Conservation (phyloP, 2,797 vertebrate genomes). For the Gallinago nigripennis region DNA sequence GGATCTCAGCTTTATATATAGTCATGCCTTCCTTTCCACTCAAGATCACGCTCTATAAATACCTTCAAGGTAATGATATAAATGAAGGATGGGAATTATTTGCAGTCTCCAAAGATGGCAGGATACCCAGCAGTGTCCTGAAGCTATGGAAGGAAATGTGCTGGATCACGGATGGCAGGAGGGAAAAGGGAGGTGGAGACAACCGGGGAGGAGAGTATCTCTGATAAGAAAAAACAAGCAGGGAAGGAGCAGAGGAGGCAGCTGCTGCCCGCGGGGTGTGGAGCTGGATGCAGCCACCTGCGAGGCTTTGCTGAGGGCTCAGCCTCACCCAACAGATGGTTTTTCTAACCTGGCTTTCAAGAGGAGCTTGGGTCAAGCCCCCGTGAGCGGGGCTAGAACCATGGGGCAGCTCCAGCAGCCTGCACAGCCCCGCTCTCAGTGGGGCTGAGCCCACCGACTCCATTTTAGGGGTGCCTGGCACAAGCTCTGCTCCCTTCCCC, state of each 20-base stretch:
- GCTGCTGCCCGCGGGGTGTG: accelerated
- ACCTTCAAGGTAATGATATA: conserved; percentile 69
- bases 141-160: conserved; percentile 66
- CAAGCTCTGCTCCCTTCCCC: background rate
- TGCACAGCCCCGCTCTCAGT: accelerated
- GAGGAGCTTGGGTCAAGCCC: accelerated
- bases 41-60: conserved; percentile 65
- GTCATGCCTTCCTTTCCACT: conserved; percentile 43
- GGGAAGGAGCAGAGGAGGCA: background rate
- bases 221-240: background rate
- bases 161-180: conserved; percentile 2
- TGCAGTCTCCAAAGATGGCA: conserved; percentile 69
- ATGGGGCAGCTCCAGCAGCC: background rate
- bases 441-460: background rate
- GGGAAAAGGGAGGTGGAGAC: conserved; percentile 13
- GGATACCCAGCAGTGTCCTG: conserved; percentile 68
- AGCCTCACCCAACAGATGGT: background rate
- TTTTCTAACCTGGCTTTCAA: background rate
- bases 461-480: background rate
- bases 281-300: background rate
- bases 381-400: accelerated
- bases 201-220: background rate
- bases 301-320: background rate
- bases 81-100: conserved; percentile 75
- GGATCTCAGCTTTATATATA: conserved; percentile 52